Percentiles rank a stretch among this genome's conserved stretches.
phyloP scores from a whole-genome alignment of 1,140 invertebrate genomes.

The Oedothorax gibbosus region DNA sequence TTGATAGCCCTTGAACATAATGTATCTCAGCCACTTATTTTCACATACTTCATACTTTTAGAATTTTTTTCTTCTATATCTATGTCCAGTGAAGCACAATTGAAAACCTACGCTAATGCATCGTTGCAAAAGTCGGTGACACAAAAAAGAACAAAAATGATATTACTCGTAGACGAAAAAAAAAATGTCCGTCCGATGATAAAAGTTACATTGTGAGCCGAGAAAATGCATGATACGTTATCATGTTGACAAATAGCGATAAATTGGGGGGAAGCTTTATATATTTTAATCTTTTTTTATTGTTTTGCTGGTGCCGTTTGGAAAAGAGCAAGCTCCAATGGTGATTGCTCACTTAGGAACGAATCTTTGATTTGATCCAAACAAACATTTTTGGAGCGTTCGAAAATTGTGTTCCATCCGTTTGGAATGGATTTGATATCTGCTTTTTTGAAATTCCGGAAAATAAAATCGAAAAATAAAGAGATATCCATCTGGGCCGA shows the following conservation, averaged over 20 bases:
- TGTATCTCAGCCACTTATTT: conserved; percentile 56
- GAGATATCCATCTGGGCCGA: no score
- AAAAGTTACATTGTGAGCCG: conserved; percentile 33
- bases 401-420: conserved; percentile 5
- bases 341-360: conserved; percentile 28
- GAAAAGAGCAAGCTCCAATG: conserved; percentile 5
- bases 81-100: neutral
- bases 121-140: conserved; percentile 22
- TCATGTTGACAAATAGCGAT: conserved; percentile 56
- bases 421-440: conserved; percentile 13
- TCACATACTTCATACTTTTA: neutral
- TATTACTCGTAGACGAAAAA: neutral
- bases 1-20: conserved; percentile 57
- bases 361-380: conserved; percentile 40
- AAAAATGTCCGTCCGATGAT: neutral
- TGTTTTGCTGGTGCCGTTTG: neutral
- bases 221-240: conserved; percentile 35
- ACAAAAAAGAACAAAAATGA: neutral
- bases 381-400: conserved; percentile 38
- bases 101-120: conserved; percentile 29
- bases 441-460: neutral
- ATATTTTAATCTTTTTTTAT: neutral
- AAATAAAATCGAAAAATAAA: neutral
- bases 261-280: conserved; percentile 29
- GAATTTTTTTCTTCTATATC: neutral